These are phyloP conservation scores for Mohoua ochrocephala DNA, from an alignment of 2,113 vertebrate genomes.

Conservation along the genomic window DNA sequence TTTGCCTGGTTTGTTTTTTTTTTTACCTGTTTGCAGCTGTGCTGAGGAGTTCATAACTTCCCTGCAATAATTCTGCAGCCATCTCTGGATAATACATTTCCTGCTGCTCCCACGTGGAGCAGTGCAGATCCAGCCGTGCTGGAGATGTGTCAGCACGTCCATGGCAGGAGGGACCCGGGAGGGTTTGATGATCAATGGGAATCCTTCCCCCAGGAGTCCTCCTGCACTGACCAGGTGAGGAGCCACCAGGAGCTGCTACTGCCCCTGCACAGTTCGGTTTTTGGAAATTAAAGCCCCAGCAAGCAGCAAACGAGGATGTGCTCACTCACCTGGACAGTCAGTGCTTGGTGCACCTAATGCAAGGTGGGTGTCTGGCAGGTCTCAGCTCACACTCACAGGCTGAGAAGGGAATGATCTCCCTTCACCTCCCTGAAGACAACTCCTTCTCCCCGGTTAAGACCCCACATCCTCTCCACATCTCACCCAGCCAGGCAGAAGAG, in stretches of 20 bases:
- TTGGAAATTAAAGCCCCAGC: neutral
- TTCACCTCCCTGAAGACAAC: neutral
- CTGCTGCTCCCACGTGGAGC: neutral
- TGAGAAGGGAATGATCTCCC: neutral
- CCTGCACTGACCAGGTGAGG: neutral
- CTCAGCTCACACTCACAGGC: neutral
- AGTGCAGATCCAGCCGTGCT: fast-evolving
- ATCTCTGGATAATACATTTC: neutral
- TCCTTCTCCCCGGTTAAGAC: neutral
- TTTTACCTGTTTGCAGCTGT: neutral
- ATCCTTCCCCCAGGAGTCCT: neutral
- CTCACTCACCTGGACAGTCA: neutral
- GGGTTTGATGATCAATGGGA: neutral
- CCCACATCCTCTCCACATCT: neutral
- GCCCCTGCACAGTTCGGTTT: neutral
- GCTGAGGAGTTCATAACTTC: neutral
- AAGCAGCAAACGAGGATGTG: fast-evolving
- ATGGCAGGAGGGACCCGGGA: fast-evolving
- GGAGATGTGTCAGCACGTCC: neutral
- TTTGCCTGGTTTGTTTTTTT: neutral
- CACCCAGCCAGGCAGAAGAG: neutral
- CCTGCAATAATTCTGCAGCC: neutral
- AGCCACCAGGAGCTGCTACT: neutral
- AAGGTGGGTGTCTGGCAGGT: neutral
- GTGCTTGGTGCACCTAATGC: fast-evolving